Conservation (phyloP, 2,888 invertebrate species). For the Hyposoter dolosus region DNA sequence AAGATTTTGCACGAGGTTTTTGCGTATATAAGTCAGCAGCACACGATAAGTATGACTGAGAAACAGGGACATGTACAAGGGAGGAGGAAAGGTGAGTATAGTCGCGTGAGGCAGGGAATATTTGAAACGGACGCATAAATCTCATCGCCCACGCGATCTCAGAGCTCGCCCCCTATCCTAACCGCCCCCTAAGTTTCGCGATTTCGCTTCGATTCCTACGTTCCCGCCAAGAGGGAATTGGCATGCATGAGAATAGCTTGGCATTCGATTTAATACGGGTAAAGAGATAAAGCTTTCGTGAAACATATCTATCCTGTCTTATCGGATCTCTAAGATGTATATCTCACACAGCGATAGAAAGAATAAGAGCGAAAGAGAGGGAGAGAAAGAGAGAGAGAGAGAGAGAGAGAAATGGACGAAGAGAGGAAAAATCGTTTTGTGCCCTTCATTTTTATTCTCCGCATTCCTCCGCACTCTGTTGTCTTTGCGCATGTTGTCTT, state of each 20-base stretch:
- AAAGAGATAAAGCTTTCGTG: conserved; percentile 81
- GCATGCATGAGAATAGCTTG: conserved; percentile 84
- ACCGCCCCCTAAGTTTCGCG: conserved; percentile 9
- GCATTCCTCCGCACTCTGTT: neutral
- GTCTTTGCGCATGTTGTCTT: neutral
- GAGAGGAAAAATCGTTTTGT: conserved; percentile 16
- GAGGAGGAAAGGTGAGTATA: conserved; percentile 66
- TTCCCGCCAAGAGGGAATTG: conserved; percentile 77
- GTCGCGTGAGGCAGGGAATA: conserved; percentile 74
- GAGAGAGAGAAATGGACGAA: neutral
- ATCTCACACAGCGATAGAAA: conserved; percentile 71
- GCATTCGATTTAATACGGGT: conserved; percentile 84
- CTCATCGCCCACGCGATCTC: conserved; percentile 70
- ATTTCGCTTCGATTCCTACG: conserved; percentile 40
- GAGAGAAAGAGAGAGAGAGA: neutral
- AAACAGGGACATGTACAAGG: conserved; percentile 23
- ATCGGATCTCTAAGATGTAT: conserved; percentile 83
- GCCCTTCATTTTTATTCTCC: conserved; percentile 19
- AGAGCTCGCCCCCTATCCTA: conserved; percentile 8
- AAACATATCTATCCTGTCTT: conserved; percentile 83
- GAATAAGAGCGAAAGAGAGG: neutral
- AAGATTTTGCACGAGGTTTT: conserved; percentile 62
- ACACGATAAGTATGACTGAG: conserved; percentile 24
- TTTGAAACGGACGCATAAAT: conserved; percentile 82
- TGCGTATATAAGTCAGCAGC: conserved; percentile 45